Conservation (phyloP, 1,140 invertebrate genomes). For the Triops longicaudatus region DNA sequence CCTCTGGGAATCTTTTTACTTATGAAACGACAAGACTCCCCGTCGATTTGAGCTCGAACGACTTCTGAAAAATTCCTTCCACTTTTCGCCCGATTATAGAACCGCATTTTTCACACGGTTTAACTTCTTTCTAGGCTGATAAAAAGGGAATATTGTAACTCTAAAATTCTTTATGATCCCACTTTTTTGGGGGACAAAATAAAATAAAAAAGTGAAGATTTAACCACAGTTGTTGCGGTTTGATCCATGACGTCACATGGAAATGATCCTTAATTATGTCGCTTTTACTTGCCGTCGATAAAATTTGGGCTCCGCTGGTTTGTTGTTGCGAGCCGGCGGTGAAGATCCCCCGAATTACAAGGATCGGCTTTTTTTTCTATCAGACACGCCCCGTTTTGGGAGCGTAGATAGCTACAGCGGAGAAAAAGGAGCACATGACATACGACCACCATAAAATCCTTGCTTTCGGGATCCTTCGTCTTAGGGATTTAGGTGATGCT, state of each 20-base stretch:
- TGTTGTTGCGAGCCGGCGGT: not conserved
- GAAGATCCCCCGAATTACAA: not conserved
- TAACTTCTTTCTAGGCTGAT: not conserved
- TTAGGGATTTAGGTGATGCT: not conserved
- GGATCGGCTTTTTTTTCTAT: constrained; percentile 2
- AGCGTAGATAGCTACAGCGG: not conserved
- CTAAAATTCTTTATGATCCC: too few relatives aligned
- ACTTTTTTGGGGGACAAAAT: too few relatives aligned
- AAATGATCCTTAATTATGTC: constrained; percentile 8
- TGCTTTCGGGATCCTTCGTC: not conserved
- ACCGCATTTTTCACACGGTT: constrained; percentile 7
- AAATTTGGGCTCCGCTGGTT: not conserved
- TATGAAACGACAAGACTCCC: not conserved
- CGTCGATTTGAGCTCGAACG: not conserved
- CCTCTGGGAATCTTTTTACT: not conserved
- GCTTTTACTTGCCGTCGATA: constrained; percentile 7
- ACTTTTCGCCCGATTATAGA: not conserved
- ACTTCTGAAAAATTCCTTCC: not conserved
- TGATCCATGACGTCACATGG: not conserved
- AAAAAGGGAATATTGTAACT: too few relatives aligned
- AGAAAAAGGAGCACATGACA: constrained; percentile 3
- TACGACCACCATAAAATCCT: not conserved
- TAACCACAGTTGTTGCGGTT: not conserved
- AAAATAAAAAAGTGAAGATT: not conserved
- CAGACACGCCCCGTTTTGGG: not conserved